Conservation (phyloP, 1,140 invertebrate species). For the Drosophila serrata region DNA sequence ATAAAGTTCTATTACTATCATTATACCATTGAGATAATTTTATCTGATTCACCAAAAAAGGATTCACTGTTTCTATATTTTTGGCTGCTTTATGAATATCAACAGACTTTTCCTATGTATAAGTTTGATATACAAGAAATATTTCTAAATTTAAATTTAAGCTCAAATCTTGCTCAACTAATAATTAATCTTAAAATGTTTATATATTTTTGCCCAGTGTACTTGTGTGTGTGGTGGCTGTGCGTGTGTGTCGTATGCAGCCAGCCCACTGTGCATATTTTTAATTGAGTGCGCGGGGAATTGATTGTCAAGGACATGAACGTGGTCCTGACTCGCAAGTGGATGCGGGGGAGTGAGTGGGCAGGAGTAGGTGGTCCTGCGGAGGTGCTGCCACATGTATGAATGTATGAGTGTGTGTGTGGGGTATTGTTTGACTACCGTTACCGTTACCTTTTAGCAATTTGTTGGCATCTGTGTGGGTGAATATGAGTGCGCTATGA, state of each 20-base stretch:
- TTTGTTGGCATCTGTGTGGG: slow-evolving; percentile 51
- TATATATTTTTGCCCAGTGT: neutral
- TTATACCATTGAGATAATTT: no score
- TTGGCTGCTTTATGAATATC: no score
- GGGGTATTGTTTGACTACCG: slow-evolving; percentile 61
- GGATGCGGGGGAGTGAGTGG: slow-evolving; percentile 22
- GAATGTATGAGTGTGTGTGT: slow-evolving; percentile 5
- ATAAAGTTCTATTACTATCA: no score
- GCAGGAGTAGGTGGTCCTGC: slow-evolving; percentile 2
- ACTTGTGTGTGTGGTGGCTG: neutral
- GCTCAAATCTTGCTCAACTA: no score
- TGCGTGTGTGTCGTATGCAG: slow-evolving; percentile 57
- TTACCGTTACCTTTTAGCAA: slow-evolving; percentile 78
- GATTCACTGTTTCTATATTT: no score
- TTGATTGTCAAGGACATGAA: slow-evolving; percentile 82
- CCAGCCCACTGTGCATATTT: slow-evolving; percentile 78
- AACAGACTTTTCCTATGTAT: no score
- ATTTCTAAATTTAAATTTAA: no score
- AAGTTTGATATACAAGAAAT: no score
- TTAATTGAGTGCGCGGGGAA: slow-evolving; percentile 82
- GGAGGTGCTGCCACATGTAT: slow-evolving; percentile 41
- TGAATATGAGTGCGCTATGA: slow-evolving; percentile 63
- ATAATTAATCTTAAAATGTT: neutral
- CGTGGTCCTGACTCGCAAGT: slow-evolving; percentile 67
- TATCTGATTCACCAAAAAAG: no score